Evolutionary conservation across 2,113 vertebrate genomes (phyloP), one percentile per base, ranked within the genome.

Genomic region (Antechinus stuartii): DNA sequence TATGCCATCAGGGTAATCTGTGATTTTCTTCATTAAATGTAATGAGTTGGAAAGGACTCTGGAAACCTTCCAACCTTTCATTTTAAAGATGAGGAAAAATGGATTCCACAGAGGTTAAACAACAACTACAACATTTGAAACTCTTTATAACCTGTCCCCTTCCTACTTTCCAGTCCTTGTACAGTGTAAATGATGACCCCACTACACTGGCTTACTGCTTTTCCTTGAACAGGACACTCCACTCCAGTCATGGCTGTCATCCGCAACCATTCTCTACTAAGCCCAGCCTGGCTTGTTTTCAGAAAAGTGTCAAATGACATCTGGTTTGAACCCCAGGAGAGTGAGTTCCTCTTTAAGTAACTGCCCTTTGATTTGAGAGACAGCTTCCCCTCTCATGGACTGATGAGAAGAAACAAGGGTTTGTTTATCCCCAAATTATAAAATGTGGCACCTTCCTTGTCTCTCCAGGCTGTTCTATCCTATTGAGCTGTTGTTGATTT

Each of bases 71-170:
- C 16, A 84, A 23, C 16, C 68, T 42, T n/a, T 42, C 16, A n/a
- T 84, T 84, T 84, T 42, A 84, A 84, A 84, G n/a, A 84, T 84
- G 68, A 84, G 68, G 68, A 84, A 84, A 84, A 84, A 76, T n/a
- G 14, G 61, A 16, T 76, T 19, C n/a, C 68, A 42, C 22, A 22
- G 11, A 76, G 35, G 1, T 84, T 84, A 23, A 84, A 10, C 7
- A 5, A 42, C 35, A 84, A 19, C 68, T 42, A 84, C 23, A 84
- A 84, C n/a, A 42, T 42, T 12, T 76, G 68, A 84, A 84, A 84
- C n/a, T 42, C n/a, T 84, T 84, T 42, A 8, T 42, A 84, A 19
- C n/a, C 19, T 84, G 19, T 84, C n/a, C 68, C 68, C 7, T 84
- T 84, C 19, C 68, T 76, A 42, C 35, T 22, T 76, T 42, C 68